These are phyloP conservation scores for Anthonomus grandis DNA, from an alignment of 1,140 invertebrate species.

Conservation along the genomic window DNA sequence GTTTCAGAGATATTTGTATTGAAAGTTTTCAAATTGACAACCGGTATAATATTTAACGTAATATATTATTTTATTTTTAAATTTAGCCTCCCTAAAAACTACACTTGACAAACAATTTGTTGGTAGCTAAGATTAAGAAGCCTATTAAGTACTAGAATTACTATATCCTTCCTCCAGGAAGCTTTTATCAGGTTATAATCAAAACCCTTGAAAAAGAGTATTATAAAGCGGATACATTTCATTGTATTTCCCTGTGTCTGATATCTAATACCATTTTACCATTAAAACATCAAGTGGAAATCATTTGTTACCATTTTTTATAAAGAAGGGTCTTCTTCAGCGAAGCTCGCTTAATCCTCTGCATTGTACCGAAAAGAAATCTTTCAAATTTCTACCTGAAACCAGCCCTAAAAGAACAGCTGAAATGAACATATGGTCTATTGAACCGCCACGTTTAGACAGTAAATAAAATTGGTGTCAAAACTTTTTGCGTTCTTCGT, in stretches of 20 bases:
- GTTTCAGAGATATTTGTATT: too few species aligned
- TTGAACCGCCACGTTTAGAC: slow-evolving; percentile 12
- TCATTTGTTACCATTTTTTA: slow-evolving; percentile 21
- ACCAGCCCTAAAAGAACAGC: slow-evolving; percentile 8
- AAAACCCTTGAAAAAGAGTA: slow-evolving; percentile 11
- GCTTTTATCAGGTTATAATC: slow-evolving; percentile 11
- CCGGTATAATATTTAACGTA: too few species aligned
- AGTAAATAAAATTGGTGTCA: slow-evolving; percentile 19
- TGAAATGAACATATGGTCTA: slow-evolving; percentile 18
- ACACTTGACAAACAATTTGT: too few species aligned
- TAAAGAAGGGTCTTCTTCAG: slow-evolving; percentile 17
- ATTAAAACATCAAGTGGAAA: slow-evolving; percentile 26
- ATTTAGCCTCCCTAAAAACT: too few species aligned
- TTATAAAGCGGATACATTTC: slow-evolving; percentile 15
- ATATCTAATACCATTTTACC: slow-evolving; percentile 4
- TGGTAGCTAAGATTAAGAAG: too few species aligned
- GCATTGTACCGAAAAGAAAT: slow-evolving; percentile 6
- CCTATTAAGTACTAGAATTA: slow-evolving; percentile 11
- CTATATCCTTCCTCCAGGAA: slow-evolving; percentile 16
- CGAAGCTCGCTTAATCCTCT: slow-evolving; percentile 10
- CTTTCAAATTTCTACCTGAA: slow-evolving; percentile 14
- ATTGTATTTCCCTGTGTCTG: slow-evolving; percentile 7
- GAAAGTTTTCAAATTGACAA: too few species aligned
- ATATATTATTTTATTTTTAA: too few species aligned
- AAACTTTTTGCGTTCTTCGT: slow-evolving; percentile 16